Evolutionary conservation across 2,888 invertebrate species (phyloP).

Genomic region (Apodemia mormo): DNA sequence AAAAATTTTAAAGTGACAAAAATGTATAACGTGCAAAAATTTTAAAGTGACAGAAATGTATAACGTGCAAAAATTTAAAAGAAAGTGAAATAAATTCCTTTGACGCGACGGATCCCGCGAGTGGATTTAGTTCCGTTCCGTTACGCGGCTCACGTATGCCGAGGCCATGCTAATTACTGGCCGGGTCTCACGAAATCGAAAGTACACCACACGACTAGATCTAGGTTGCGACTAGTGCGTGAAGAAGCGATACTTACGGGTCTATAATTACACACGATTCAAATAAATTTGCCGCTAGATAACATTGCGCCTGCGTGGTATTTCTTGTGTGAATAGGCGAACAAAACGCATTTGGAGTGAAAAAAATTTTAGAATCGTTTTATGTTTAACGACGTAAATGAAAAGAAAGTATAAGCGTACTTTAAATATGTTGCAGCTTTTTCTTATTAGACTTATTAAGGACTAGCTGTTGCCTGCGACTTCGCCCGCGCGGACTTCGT

Average conservation of each 20-base stretch:
- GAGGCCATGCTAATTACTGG: slow-evolving; percentile 75
- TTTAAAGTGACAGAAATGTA: too few species aligned
- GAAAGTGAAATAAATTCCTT: slow-evolving; percentile 68
- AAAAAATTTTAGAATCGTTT: too few species aligned
- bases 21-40: too few species aligned
- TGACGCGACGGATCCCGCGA: slow-evolving; percentile 48
- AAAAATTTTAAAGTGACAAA: too few species aligned
- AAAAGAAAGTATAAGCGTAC: too few species aligned
- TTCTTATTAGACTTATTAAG: too few species aligned
- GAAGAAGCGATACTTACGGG: slow-evolving; percentile 52
- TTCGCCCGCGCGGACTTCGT: too few species aligned
- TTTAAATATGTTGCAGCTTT: too few species aligned
- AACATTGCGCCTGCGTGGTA: background rate
- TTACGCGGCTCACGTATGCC: slow-evolving; percentile 66
- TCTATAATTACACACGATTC: slow-evolving; percentile 8
- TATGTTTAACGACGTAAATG: too few species aligned
- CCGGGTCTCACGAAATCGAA: slow-evolving; percentile 73
- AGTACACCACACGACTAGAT: slow-evolving; percentile 53
- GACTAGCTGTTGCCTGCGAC: too few species aligned
- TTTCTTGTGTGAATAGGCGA: too few species aligned
- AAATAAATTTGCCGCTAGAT: background rate
- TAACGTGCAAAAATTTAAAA: slow-evolving; percentile 43
- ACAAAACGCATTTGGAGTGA: too few species aligned
- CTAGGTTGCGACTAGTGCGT: slow-evolving; percentile 55
- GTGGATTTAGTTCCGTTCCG: slow-evolving; percentile 62